Percentiles rank a stretch among this genome's conserved stretches.
phyloP scores from a whole-genome alignment of 2,113 vertebrate genomes.

The Varanus komodoensis region DNA sequence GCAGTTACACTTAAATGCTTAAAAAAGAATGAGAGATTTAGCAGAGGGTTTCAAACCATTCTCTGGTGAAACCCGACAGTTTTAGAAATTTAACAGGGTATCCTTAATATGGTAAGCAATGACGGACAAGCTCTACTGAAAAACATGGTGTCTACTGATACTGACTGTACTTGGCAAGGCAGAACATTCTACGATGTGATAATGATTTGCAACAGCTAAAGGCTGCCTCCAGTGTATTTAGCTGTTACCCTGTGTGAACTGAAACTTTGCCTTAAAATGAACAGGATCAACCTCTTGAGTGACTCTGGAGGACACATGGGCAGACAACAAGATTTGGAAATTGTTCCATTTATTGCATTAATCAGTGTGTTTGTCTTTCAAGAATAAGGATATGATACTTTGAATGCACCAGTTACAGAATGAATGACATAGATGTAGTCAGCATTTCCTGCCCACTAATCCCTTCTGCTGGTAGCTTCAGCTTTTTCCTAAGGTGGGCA shows the following conservation, averaged over 20 bases:
- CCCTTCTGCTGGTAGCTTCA: neutral
- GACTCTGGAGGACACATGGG: no score
- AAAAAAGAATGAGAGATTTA: neutral
- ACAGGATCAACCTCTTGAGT: no score
- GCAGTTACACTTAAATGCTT: constrained; percentile 23
- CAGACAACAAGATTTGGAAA: neutral
- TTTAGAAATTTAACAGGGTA: neutral
- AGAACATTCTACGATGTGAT: neutral
- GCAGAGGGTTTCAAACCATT: neutral
- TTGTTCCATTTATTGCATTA: neutral
- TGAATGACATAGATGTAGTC: no score
- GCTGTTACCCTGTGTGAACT: neutral
- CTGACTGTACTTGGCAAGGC: neutral
- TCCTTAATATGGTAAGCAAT: neutral
- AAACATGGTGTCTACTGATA: neutral
- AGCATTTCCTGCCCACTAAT: neutral
- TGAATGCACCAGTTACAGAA: neutral
- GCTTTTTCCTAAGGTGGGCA: neutral
- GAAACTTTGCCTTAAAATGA: neutral
- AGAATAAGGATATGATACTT: neutral
- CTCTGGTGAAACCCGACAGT: neutral
- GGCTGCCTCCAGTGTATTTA: no score
- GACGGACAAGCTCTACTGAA: no score
- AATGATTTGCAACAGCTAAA: neutral
- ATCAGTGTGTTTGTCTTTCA: no score